phyloP scores from a whole-genome alignment of 2,797 vertebrate species.

The Dallia pectoralis region DNA sequence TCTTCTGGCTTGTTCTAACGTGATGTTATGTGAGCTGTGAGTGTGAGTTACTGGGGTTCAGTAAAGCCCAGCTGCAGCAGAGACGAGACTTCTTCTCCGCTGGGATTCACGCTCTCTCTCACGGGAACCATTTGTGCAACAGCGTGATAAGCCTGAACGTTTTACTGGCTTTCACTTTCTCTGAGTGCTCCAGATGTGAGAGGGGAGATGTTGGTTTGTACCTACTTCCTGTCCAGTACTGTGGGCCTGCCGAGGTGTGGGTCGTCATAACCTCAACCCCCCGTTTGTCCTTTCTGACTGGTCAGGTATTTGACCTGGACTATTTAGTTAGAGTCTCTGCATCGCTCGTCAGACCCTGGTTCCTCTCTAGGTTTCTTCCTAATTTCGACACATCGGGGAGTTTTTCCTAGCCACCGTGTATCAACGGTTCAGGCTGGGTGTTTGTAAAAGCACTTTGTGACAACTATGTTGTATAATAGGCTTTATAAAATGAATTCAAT shows the following conservation, averaged over 20 bases:
- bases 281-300: too few species aligned
- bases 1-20: neutral
- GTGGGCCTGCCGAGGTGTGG: neutral
- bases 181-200: neutral
- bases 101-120: neutral
- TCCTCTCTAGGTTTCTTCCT: too few species aligned
- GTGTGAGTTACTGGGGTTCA: neutral
- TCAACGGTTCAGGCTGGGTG: too few species aligned
- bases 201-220: neutral
- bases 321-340: too few species aligned
- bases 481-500: too few species aligned
- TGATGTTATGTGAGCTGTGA: neutral
- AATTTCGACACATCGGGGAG: too few species aligned
- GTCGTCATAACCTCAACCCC: too few species aligned
- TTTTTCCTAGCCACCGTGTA: too few species aligned
- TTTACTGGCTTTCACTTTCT: neutral
- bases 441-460: too few species aligned
- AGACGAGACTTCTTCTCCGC: neutral
- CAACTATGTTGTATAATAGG: too few species aligned
- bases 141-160: neutral
- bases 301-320: too few species aligned
- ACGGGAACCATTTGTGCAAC: neutral
- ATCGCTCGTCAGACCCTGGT: too few species aligned
- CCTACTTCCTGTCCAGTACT: neutral
- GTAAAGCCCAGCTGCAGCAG: conserved; percentile 3